Base-by-base conservation (phyloP, 1,140 invertebrate genomes). In the Drosophila tristis region DNA sequence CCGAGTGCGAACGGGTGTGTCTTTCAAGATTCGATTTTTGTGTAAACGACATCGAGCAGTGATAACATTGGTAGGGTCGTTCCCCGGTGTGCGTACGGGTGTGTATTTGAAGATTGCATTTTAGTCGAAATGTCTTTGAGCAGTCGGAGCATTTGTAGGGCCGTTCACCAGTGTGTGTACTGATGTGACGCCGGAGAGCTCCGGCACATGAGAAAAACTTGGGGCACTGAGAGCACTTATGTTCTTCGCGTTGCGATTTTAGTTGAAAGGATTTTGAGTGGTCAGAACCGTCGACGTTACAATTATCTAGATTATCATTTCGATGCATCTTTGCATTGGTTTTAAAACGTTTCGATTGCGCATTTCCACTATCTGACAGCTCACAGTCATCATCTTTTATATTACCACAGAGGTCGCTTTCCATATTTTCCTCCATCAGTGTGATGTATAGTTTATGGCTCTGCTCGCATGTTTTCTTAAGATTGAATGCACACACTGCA, bases 141-240 rank as follows among this genome's bases (percentile, higher is more conserved):
- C 56, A 59, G 16, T 23, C 9, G 25, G 25, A n/a, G 9, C 56
- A 59, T 11, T n/a, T 4, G 8, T 51, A 59, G 4, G 56, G 56
- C 4, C 45, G 56, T n/a, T 50, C 56, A 2, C 56, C 43, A 5
- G 43, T 58, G 43, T 50, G 56, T 16, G 56, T 49, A 0, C 56
- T 43, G 5, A 58, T 58, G 26, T 26, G 26, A 5, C 26, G 26
- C 26, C 6, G 26, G 26, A 26, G 26, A 26, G 26, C 6, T 26
- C 26, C 26, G 26, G 26, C 26, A 5, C 6, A 5, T 5, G 26
- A 58, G 13, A 58, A 58, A 6, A 44, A 49, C n/a, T 49, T 50
- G 0, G 56, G 43, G 15, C 56, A 58, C 4, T 50, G 15, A 11
- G 56, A 13, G 7, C 56, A 58, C 15, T 20, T 48, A 25, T 50